A percentile compares a stretch with the other conserved stretches of the same genome.
Conservation (phyloP, 2,797 vertebrate genomes). For the Cheirogaleus major region DNA sequence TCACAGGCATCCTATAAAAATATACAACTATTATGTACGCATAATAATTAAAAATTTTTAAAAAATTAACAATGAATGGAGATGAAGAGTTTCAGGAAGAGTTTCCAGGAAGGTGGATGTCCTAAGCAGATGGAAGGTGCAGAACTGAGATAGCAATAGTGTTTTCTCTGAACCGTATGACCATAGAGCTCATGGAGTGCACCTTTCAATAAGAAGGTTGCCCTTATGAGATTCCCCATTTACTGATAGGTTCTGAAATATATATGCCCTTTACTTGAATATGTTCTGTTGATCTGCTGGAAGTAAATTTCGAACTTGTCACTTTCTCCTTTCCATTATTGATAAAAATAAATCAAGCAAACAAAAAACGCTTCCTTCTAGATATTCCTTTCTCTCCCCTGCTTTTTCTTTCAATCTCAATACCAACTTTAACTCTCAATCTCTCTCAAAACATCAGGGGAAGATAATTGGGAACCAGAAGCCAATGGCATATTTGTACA, state of each 20-base stretch:
- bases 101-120: not conserved
- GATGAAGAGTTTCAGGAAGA: not conserved
- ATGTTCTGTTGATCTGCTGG: not conserved
- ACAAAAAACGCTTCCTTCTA: not conserved
- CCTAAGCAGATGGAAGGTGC: not conserved
- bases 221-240: not conserved
- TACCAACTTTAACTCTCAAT: not conserved
- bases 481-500: not conserved
- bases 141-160: not conserved
- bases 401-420: not conserved
- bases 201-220: not conserved
- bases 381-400: not conserved
- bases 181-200: not conserved
- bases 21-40: not conserved
- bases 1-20: not conserved
- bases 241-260: not conserved
- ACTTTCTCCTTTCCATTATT: not conserved
- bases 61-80: not conserved
- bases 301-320: not conserved
- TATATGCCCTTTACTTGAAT: not conserved
- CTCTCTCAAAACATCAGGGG: not conserved
- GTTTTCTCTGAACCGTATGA: not conserved
- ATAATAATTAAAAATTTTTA: not conserved
- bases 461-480: not conserved
- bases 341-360: not conserved